Percentiles rank a stretch among this genome's conserved stretches.
Conservation (phyloP, 2,797 vertebrate genomes). For the Pseudochirops cupreus region DNA sequence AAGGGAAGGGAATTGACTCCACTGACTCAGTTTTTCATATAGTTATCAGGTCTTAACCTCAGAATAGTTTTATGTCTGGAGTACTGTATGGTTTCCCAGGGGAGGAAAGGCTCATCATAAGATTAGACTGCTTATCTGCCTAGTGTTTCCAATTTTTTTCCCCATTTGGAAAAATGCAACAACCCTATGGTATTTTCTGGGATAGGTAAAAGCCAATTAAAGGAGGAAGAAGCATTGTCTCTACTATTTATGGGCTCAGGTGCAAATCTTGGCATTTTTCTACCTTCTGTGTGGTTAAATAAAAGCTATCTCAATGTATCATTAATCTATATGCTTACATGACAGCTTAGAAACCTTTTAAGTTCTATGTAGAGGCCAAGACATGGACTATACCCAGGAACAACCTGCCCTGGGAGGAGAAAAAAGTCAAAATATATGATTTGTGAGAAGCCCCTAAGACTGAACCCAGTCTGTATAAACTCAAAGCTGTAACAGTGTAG, state of each 20-base stretch:
- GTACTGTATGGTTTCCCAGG: background rate
- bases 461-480: background rate
- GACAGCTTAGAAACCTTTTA: background rate
- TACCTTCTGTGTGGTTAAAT: background rate
- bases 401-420: background rate
- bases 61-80: background rate
- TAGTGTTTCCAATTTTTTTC: background rate
- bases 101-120: background rate
- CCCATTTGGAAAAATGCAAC: background rate
- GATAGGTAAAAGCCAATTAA: background rate
- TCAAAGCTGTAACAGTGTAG: background rate
- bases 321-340: background rate
- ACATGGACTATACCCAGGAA: background rate
- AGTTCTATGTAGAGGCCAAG: background rate
- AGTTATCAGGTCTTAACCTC: background rate
- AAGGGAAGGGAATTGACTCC: background rate
- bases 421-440: background rate
- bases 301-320: background rate
- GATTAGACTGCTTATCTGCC: background rate
- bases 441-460: background rate
- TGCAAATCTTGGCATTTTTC: background rate
- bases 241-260: background rate
- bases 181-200: background rate
- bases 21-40: background rate
- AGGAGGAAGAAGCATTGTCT: background rate